A percentile compares a stretch with the other conserved stretches of the same genome.
Evolutionary conservation across 2,888 invertebrate species (phyloP).

Genomic region (Tetanocera ferruginea): DNA sequence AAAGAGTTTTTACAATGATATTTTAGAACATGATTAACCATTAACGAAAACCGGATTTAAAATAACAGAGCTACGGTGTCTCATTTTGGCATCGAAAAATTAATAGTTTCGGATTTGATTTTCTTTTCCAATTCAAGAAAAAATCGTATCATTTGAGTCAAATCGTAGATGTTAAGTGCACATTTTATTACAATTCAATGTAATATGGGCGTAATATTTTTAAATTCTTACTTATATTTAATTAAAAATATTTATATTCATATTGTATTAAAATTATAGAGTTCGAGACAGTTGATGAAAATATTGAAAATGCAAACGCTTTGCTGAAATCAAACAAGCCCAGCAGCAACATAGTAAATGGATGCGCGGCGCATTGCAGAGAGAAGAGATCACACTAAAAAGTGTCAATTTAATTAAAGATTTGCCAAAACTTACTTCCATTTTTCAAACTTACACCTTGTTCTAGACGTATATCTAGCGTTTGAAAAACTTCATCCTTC

Average conservation of each 20-base stretch:
- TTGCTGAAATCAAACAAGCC: neutral
- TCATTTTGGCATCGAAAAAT: too few relatives aligned
- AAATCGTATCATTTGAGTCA: too few relatives aligned
- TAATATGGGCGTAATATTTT: too few relatives aligned
- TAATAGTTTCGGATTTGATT: too few relatives aligned
- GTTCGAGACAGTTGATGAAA: neutral
- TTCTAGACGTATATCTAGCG: neutral
- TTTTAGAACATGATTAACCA: too few relatives aligned
- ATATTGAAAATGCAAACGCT: neutral
- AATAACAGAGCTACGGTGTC: too few relatives aligned
- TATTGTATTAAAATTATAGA: conserved; percentile 7
- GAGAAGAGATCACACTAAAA: neutral
- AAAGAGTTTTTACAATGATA: too few relatives aligned
- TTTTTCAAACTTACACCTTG: neutral
- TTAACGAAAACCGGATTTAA: too few relatives aligned
- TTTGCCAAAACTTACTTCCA: neutral
- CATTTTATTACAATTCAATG: too few relatives aligned
- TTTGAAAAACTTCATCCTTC: neutral
- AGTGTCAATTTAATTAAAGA: neutral
- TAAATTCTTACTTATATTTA: too few relatives aligned
- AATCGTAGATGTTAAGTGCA: too few relatives aligned
- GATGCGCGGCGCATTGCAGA: neutral
- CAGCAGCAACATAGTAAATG: neutral
- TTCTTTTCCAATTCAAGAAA: too few relatives aligned
- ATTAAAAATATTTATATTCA: neutral